Evolutionary conservation across 1,140 invertebrate genomes (phyloP).

Genomic region (Kradibia gibbosae): DNA sequence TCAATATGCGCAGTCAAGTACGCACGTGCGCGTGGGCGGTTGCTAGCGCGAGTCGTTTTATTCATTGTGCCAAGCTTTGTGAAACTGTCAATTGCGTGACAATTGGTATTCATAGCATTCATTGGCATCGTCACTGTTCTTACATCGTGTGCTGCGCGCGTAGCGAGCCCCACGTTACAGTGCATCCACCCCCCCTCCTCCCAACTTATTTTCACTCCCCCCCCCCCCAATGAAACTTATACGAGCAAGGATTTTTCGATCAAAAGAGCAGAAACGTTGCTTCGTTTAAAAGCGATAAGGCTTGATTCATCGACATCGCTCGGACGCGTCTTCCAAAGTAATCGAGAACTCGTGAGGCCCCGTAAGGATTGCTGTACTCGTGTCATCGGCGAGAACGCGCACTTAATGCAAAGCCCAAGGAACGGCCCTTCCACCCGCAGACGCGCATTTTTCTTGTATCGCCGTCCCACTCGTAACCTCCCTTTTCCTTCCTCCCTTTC

Average conservation of each 20-base stretch:
- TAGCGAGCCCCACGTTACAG: not conserved
- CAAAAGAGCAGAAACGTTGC: not conserved
- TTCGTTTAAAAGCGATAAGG: not conserved
- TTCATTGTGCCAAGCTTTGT: not conserved
- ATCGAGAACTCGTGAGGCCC: not conserved
- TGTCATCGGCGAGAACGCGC: not conserved
- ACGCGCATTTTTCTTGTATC: slow-evolving; percentile 1
- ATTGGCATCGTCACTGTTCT: not conserved
- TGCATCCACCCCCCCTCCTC: not conserved
- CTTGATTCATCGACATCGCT: not conserved
- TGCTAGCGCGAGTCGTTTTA: not conserved
- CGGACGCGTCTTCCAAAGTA: slow-evolving; percentile 31
- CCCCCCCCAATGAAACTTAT: not conserved
- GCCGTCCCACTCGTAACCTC: too few relatives aligned
- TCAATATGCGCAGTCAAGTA: not conserved
- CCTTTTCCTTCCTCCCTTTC: not conserved
- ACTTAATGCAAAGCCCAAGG: slow-evolving; percentile 40
- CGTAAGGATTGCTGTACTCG: not conserved
- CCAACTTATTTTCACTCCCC: not conserved
- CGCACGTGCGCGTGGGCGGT: not conserved
- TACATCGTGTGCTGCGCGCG: not conserved
- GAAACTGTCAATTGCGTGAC: not conserved
- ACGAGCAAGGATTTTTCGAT: not conserved
- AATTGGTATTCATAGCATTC: not conserved
- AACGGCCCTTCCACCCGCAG: not conserved